Base-by-base conservation (phyloP, 2,797 vertebrate species). In the Crocidura indochinensis region DNA sequence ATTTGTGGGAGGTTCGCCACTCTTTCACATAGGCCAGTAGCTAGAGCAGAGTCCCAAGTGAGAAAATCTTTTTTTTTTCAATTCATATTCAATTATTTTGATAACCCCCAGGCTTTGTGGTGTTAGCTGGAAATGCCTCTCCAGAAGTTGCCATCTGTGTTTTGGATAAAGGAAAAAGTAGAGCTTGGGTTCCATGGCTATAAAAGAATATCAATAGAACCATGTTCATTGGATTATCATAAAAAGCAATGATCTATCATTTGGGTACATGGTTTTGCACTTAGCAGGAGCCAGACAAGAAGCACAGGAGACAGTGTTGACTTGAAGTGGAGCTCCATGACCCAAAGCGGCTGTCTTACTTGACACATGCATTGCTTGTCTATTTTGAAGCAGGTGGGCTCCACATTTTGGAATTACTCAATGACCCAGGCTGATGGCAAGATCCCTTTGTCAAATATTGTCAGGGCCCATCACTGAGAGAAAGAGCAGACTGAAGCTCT, bases 181-280 rank as follows among this genome's bases (percentile, higher is more conserved):
- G 26, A 71, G 46, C 56, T 84, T 65, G 49, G 26, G 29, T 9
- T 60, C 81, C 73, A 47, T 76, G 53, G 10, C 77, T 84, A 67
- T 62, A 88, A 84, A 77, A 77, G n/a, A 91, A 73, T 71, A 86
- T 73, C 38, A 24, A 6, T 22, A n/a, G 60, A 81, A 84, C 91
- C 72, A 53, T 62, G 87, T 90, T 79, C 81, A 49, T 71, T 77
- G 92, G 88, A 88, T 87, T 93, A 71, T 84, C 77, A 95, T 95
- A 84, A 91, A 93, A 84, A 92, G 51, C 87, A 84, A 87, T 51
- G 47, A 53, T 29, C 53, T 88, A 56, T 77, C 87, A 91, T 65
- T 91, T 84, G 82, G 94, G 84, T 89, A 73, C 46, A 75, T 78
- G 79, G 65, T 68, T 81, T 86, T 17, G 56, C 84, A 83, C 92